Evolutionary conservation across 2,888 invertebrate genomes (phyloP).

Genomic region (Taenaris catops): DNA sequence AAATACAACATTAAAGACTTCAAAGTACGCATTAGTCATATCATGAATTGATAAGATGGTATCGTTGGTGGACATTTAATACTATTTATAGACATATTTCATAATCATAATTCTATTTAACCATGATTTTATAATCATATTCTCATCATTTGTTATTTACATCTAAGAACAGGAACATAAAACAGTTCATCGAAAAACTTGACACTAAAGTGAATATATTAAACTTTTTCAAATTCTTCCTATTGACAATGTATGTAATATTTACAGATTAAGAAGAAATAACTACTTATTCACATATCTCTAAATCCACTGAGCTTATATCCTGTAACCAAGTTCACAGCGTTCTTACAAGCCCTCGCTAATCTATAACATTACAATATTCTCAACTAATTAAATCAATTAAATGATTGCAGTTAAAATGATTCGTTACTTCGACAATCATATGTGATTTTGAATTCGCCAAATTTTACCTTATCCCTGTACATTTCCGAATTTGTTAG

Average conservation of each 20-base stretch:
- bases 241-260: constrained; percentile 49
- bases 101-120: constrained; percentile 18
- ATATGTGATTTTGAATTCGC: constrained; percentile 33
- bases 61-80: constrained; percentile 40
- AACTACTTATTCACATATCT: constrained; percentile 60
- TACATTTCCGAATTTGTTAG: constrained; percentile 77
- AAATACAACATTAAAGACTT: constrained; percentile 66
- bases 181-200: constrained; percentile 67
- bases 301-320: constrained; percentile 60
- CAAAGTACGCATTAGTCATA: constrained; percentile 60
- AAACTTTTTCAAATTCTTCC: constrained; percentile 61
- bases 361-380: constrained; percentile 35
- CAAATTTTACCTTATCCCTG: constrained; percentile 66
- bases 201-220: constrained; percentile 66
- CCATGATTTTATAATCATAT: constrained; percentile 14
- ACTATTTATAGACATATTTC: constrained; percentile 37
- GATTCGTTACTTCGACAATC: constrained; percentile 13
- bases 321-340: constrained; percentile 54
- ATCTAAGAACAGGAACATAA: constrained; percentile 77
- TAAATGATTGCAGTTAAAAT: constrained; percentile 34
- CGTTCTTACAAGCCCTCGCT: constrained; percentile 55
- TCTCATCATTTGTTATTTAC: constrained; percentile 57
- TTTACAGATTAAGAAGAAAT: constrained; percentile 63
- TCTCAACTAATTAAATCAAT: constrained; percentile 26
- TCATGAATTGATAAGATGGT: constrained; percentile 53